phyloP scores from a whole-genome alignment of 1,140 invertebrate species.

The Drosophila ohnishii region DNA sequence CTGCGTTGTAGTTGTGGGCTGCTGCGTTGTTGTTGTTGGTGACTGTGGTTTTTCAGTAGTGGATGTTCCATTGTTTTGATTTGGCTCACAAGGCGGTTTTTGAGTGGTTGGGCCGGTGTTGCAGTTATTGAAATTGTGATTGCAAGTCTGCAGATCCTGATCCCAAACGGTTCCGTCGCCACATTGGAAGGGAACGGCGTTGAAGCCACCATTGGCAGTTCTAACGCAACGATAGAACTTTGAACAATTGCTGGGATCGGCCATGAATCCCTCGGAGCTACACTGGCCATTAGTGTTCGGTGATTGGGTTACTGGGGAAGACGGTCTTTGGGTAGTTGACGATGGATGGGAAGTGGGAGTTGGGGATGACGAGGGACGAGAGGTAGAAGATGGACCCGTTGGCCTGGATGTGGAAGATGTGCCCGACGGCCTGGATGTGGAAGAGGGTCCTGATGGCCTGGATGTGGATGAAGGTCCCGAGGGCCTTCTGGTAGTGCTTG shows the following conservation, averaged over 20 bases:
- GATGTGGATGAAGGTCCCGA: conserved; percentile 1
- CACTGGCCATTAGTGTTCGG: conserved; percentile 42
- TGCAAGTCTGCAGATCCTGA: conserved; percentile 85
- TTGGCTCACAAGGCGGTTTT: conserved; percentile 56
- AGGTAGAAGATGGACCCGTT: conserved; percentile 12
- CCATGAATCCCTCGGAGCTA: conserved; percentile 59
- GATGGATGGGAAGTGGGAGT: conserved; percentile 11
- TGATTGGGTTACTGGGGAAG: conserved; percentile 6
- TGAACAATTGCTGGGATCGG: conserved; percentile 84
- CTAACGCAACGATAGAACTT: conserved; percentile 89
- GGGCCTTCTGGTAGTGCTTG: background rate
- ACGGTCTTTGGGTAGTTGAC: conserved; percentile 19
- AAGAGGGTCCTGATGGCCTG: background rate
- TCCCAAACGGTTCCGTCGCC: conserved; percentile 88
- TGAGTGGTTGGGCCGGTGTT: conserved; percentile 41
- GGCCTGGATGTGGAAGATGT: conserved; percentile 9
- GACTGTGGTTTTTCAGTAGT: conserved; percentile 12
- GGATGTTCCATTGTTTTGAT: conserved; percentile 27
- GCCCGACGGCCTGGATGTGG: background rate
- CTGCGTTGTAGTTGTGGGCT: background rate
- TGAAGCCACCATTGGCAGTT: conserved; percentile 84
- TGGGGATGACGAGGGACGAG: conserved; percentile 19
- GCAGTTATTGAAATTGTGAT: conserved; percentile 84
- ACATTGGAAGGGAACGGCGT: conserved; percentile 86
- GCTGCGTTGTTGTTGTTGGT: background rate